Evolutionary conservation across 2,113 vertebrate genomes (phyloP), one percentile per base, ranked within the genome.

Genomic region (Petrocephalus microphthalmus): DNA sequence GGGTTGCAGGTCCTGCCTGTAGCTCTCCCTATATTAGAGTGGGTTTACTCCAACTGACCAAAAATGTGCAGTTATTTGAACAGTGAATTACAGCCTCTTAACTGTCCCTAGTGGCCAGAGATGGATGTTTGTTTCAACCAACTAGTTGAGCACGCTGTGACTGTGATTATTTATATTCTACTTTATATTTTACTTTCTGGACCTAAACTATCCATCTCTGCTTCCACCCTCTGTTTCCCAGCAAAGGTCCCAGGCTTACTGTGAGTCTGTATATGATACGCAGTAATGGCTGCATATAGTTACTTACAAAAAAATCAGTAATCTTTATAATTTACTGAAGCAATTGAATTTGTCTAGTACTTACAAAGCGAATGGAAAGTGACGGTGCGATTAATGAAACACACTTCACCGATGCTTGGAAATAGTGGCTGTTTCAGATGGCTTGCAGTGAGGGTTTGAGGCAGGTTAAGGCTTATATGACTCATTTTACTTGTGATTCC

Each of bases 401-500:
- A 49, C 60, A n/a, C n/a, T n/a, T 64, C 60, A 25, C 57, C 25
- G 60, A 2, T 10, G 8, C n/a, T 64, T 25, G 57, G 57, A 25
- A 25, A 4, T 25, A 22, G 7, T 11, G n/a, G 60, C n/a, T 64
- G 60, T 64, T 8, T 64, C 8, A 64, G n/a, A 64, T 11, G n/a
- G 10, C 25, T 67, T 67, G 10, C 60, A 67, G 47, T 49, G 47
- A 49, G 5, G 5, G 53, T 54, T 17, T 54, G 53, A 13, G 53
- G 17, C 53, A 54, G 33, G 37, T 15, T 78, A 78, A 2, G 33
- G 29, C 33, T 78, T 42, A 19, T 42, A 42, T 57, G 29, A 57
- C 13, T 52, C 6, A 20, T 85, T 10, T 29, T 51, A 42, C 22
- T 71, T 85, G 84, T 78, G 33, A 29, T 90, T 57, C 0, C 94